These are phyloP conservation scores for Hystrix brachyura DNA, from an alignment of 2,113 vertebrate genomes.

Conservation along the genomic window DNA sequence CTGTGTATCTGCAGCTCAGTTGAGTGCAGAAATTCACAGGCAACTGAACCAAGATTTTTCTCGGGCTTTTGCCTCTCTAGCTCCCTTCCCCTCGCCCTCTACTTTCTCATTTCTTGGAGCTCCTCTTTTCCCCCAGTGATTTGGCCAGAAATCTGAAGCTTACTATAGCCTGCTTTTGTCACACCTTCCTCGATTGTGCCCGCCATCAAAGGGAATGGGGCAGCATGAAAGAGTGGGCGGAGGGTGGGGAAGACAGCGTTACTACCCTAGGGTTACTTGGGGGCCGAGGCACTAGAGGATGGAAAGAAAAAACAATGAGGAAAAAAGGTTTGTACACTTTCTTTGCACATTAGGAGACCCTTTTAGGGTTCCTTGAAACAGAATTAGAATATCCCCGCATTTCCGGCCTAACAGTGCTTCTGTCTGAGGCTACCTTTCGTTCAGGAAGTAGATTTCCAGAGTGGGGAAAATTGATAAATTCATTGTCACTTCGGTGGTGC, in stretches of 20 bases:
- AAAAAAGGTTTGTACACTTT: not conserved
- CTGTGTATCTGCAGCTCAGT: not conserved
- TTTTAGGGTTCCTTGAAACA: not conserved
- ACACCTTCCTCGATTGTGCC: not conserved
- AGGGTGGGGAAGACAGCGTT: not conserved
- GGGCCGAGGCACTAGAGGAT: not conserved
- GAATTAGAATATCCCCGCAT: not conserved
- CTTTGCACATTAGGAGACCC: not conserved
- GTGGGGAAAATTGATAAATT: not conserved
- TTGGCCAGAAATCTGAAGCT: not conserved
- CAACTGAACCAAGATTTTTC: not conserved
- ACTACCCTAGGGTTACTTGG: not conserved
- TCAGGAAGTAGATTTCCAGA: not conserved
- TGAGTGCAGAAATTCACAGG: not conserved
- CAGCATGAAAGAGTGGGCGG: no score
- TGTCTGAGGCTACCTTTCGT: not conserved
- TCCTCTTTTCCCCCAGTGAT: not conserved
- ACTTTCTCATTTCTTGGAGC: not conserved
- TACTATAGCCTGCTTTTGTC: not conserved
- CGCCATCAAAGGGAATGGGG: not conserved
- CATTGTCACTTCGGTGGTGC: not conserved
- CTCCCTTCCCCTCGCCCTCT: fast-evolving
- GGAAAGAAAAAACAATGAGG: not conserved
- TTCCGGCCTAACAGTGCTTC: not conserved
- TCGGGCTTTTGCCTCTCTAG: not conserved